A percentile compares a stretch with the other conserved stretches of the same genome.
Conservation (phyloP, 1,140 invertebrate species). For the Geopemphigus sp. region DNA sequence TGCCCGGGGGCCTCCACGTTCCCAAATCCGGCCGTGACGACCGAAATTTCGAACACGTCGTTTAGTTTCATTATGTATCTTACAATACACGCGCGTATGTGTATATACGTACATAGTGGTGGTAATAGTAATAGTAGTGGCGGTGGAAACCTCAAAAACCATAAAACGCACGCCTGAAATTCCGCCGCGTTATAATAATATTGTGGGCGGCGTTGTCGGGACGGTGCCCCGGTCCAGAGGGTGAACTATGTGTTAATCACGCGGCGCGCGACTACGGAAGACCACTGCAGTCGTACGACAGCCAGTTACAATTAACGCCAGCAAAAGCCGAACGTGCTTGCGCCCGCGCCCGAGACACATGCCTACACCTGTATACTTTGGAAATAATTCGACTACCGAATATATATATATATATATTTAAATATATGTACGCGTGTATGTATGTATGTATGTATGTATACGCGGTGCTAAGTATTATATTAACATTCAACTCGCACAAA, state of each 20-base stretch:
- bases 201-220: background rate
- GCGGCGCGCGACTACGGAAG: background rate
- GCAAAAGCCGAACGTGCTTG: too few relatives aligned
- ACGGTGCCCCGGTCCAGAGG: background rate
- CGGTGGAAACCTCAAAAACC: slow-evolving; percentile 14
- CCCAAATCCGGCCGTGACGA: too few relatives aligned
- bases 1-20: too few relatives aligned
- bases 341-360: background rate
- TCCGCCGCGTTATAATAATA: background rate
- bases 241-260: slow-evolving; percentile 38
- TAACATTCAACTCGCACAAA: slow-evolving; percentile 27
- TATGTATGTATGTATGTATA: background rate
- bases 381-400: background rate
- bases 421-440: background rate
- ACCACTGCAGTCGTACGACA: background rate
- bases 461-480: background rate
- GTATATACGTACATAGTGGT: background rate
- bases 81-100: background rate
- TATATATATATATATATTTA: background rate
- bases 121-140: background rate
- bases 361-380: background rate
- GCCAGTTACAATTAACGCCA: slow-evolving; percentile 23
- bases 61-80: background rate
- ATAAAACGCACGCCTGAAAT: slow-evolving; percentile 40
- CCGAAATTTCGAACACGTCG: background rate